These are phyloP conservation scores for Phalacrocorax carbo DNA, from an alignment of 2,113 vertebrate species.

Conservation along the genomic window DNA sequence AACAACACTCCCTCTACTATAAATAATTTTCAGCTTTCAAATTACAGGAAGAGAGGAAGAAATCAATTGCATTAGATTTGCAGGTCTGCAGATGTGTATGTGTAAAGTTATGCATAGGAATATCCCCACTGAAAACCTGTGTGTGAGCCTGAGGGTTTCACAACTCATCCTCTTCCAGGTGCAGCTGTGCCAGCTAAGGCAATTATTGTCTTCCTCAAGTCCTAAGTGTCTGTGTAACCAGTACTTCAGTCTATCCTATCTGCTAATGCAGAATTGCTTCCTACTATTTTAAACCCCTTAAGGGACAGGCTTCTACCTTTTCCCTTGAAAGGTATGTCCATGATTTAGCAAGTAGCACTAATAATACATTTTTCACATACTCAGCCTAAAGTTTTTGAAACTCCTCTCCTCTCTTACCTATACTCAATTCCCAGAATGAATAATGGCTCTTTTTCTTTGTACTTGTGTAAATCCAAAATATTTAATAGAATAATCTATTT, in stretches of 20 bases:
- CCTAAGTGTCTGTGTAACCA: background rate
- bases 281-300: background rate
- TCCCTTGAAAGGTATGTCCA: background rate
- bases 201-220: background rate
- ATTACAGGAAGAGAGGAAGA: background rate
- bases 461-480: background rate
- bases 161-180: background rate
- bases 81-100: background rate
- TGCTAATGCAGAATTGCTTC: background rate
- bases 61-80: background rate
- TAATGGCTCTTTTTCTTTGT: background rate
- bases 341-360: background rate
- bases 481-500: background rate
- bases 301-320: background rate
- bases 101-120: background rate
- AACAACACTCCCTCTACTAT: background rate
- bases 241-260: background rate
- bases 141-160: background rate
- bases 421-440: background rate
- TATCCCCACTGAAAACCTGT: background rate
- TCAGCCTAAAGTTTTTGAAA: background rate
- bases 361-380: background rate
- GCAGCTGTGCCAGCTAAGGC: background rate
- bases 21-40: background rate
- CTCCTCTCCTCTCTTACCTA: background rate